Percentiles rank a stretch among this genome's conserved stretches.
These are phyloP conservation scores for Planiliza haematocheilus DNA, from an alignment of 2,113 vertebrate genomes.

Conservation along the genomic window DNA sequence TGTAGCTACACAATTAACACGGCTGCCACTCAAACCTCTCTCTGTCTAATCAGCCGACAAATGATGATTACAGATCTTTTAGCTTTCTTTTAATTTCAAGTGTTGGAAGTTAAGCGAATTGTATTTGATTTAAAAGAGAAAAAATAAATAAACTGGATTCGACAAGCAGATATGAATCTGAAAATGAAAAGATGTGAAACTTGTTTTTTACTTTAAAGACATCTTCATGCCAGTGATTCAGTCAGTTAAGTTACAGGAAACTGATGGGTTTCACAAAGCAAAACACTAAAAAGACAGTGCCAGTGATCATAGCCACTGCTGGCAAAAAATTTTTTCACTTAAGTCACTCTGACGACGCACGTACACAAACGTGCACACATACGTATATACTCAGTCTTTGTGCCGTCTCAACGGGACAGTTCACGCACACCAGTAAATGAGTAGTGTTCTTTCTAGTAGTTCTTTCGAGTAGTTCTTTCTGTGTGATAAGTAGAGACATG, in stretches of 20 bases:
- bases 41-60: slow-evolving; percentile 29
- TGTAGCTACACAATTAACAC: neutral
- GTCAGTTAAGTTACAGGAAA: neutral
- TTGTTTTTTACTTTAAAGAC: slow-evolving; percentile 22
- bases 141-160: no score
- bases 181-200: slow-evolving; percentile 13
- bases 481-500: slow-evolving; percentile 36
- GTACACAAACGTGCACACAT: no score
- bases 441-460: no score
- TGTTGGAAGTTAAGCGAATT: slow-evolving; percentile 26
- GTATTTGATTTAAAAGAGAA: slow-evolving; percentile 13
- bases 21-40: neutral
- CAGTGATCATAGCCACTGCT: no score
- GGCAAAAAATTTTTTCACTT: no score
- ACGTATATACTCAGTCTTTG: no score
- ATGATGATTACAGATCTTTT: slow-evolving; percentile 19
- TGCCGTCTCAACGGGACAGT: no score
- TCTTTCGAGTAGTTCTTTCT: no score
- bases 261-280: neutral
- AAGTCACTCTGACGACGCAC: no score
- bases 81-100: slow-evolving; percentile 30
- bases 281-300: no score
- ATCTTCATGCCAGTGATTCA: neutral
- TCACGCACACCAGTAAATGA: no score
- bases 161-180: no score